A percentile compares a stretch with the other conserved stretches of the same genome.
Evolutionary conservation across 2,113 vertebrate species (phyloP).

Genomic region (Azemiops feae): DNA sequence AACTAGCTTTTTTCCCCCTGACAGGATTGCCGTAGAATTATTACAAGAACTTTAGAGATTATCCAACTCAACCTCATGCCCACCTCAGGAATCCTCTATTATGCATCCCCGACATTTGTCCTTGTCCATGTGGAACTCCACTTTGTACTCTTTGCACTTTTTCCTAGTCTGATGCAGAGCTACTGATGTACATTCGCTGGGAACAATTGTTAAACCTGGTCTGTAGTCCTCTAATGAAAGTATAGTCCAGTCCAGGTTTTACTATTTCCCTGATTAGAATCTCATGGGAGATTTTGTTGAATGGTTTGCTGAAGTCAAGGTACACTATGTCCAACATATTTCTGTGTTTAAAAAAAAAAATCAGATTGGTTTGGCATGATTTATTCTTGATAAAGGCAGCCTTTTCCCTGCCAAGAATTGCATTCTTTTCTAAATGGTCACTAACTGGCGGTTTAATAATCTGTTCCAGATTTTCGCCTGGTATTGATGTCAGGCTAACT

Average conservation of each 20-base stretch:
- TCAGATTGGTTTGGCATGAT: background rate
- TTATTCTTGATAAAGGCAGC: background rate
- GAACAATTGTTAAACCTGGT: background rate
- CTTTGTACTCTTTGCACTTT: background rate
- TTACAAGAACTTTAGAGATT: background rate
- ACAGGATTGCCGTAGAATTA: background rate
- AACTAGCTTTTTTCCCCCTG: background rate
- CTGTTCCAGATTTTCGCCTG: background rate
- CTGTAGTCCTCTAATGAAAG: background rate
- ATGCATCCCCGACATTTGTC: background rate
- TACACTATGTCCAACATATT: background rate
- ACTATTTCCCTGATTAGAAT: background rate
- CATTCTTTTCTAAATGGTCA: background rate
- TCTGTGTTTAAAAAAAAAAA: background rate
- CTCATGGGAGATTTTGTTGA: background rate
- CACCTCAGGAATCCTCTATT: background rate
- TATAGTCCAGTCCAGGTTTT: background rate
- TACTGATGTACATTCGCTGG: background rate
- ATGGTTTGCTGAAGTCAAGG: background rate
- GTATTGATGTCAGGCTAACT: background rate
- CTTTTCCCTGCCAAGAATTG: background rate
- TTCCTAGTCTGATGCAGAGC: background rate
- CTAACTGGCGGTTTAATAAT: background rate
- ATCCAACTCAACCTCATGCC: background rate
- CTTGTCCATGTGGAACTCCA: background rate